Percentiles rank a stretch among this genome's conserved stretches.
These are phyloP conservation scores for Ceraclea dissimilis DNA, from an alignment of 2,888 invertebrate genomes.

Conservation along the genomic window DNA sequence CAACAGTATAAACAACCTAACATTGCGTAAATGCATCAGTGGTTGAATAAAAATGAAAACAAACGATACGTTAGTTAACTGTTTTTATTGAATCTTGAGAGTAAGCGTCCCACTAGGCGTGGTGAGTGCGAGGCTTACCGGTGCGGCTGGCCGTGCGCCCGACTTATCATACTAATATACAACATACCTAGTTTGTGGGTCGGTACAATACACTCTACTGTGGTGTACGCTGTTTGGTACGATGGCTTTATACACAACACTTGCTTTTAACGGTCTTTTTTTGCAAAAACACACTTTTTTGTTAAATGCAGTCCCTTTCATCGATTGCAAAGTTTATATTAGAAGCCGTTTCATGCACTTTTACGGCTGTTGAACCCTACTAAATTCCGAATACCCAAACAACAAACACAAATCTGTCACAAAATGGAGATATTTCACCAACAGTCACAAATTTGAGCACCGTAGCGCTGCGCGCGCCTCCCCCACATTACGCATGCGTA, in stretches of 20 bases:
- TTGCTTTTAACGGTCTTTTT: background rate
- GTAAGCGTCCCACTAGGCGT: slow-evolving; percentile 27
- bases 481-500: slow-evolving; percentile 16
- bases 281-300: background rate
- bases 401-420: slow-evolving; percentile 58
- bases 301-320: background rate
- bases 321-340: background rate
- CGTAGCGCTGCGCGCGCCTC: slow-evolving; percentile 38
- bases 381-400: slow-evolving; percentile 38
- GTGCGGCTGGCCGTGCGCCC: slow-evolving; percentile 44
- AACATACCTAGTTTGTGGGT: slow-evolving; percentile 39
- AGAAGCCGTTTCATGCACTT: background rate
- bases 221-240: background rate
- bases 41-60: background rate
- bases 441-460: slow-evolving; percentile 45
- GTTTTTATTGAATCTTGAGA: background rate
- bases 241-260: slow-evolving; percentile 15
- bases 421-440: slow-evolving; percentile 57
- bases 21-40: too few species aligned
- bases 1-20: too few species aligned
- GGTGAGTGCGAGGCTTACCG: slow-evolving; percentile 44
- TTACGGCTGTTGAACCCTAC: slow-evolving; percentile 22
- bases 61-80: background rate
- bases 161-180: slow-evolving; percentile 51
- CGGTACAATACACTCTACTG: slow-evolving; percentile 6